Evolutionary conservation across 2,888 invertebrate genomes (phyloP).

Genomic region (Diaprepes abbreviatus): DNA sequence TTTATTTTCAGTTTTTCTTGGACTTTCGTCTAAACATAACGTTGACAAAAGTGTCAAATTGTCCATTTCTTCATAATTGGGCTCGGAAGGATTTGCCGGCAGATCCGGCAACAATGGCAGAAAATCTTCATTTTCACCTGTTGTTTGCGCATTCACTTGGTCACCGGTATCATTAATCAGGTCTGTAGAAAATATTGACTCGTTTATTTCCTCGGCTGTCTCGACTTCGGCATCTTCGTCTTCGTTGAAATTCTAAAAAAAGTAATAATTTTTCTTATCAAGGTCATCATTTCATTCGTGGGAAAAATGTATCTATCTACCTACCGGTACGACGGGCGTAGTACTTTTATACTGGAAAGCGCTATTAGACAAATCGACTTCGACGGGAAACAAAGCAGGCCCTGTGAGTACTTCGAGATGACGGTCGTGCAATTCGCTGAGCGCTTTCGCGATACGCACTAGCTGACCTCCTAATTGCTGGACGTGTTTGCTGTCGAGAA

Average conservation of each 20-base stretch:
- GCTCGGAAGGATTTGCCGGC: conserved; percentile 55
- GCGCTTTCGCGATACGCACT: conserved; percentile 85
- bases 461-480: conserved; percentile 93
- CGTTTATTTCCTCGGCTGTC: conserved; percentile 64
- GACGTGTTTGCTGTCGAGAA: conserved; percentile 98
- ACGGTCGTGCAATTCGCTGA: conserved; percentile 71
- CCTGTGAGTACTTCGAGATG: conserved; percentile 83
- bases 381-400: conserved; percentile 91
- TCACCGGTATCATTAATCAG: conserved; percentile 1
- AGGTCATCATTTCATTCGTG: no score
- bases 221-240: conserved; percentile 71
- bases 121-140: conserved; percentile 21
- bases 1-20: conserved; percentile 5
- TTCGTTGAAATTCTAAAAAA: conserved; percentile 62
- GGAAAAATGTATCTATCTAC: no score
- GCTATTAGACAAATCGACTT: conserved; percentile 92
- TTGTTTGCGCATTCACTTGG: background rate
- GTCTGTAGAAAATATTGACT: conserved; percentile 34
- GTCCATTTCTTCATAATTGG: conserved; percentile 67
- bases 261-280: no score
- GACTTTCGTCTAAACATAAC: conserved; percentile 59
- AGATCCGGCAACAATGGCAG: conserved; percentile 49
- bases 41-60: conserved; percentile 65
- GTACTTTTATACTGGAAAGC: conserved; percentile 92
- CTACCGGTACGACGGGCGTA: conserved; percentile 65